Percentiles rank a stretch among this genome's conserved stretches.
Conservation (phyloP, 2,888 invertebrate genomes). For the Polymixis lichenea region DNA sequence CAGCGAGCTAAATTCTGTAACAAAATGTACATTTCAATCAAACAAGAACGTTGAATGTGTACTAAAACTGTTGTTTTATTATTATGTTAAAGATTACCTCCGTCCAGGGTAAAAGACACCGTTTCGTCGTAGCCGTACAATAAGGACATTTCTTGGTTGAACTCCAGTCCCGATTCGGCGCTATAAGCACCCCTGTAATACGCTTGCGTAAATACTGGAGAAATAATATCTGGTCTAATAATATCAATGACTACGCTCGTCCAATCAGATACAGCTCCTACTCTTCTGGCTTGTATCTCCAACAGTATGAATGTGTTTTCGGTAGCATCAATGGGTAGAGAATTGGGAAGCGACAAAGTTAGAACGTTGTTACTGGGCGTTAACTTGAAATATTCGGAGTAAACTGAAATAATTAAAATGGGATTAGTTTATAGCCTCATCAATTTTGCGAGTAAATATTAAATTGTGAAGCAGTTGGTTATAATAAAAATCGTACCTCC, state of each 20-base stretch:
- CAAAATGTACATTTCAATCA: conserved; percentile 6
- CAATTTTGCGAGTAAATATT: background rate
- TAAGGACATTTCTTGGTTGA: conserved; percentile 72
- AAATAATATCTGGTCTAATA: conserved; percentile 62
- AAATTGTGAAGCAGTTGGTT: background rate
- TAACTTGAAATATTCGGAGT: conserved; percentile 67
- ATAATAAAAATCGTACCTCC: conserved; percentile 73
- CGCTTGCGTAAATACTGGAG: conserved; percentile 72
- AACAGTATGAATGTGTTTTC: conserved; percentile 74
- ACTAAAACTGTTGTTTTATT: conserved; percentile 6
- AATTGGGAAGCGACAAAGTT: conserved; percentile 62
- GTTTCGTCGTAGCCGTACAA: conserved; percentile 61
- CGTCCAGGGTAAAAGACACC: conserved; percentile 28
- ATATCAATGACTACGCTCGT: conserved; percentile 75
- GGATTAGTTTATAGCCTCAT: background rate
- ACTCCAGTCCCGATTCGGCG: conserved; percentile 67
- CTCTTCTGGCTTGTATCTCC: conserved; percentile 77
- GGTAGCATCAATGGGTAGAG: conserved; percentile 68
- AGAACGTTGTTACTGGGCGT: conserved; percentile 66
- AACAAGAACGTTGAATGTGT: background rate
- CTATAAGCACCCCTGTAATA: conserved; percentile 75
- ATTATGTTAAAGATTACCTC: conserved; percentile 19
- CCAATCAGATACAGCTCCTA: conserved; percentile 73
- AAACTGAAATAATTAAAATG: conserved; percentile 70
- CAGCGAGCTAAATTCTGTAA: conserved; percentile 63